A percentile compares a stretch with the other conserved stretches of the same genome.
These are phyloP conservation scores for Endomychus coccineus DNA, from an alignment of 2,888 invertebrate genomes.

Conservation along the genomic window DNA sequence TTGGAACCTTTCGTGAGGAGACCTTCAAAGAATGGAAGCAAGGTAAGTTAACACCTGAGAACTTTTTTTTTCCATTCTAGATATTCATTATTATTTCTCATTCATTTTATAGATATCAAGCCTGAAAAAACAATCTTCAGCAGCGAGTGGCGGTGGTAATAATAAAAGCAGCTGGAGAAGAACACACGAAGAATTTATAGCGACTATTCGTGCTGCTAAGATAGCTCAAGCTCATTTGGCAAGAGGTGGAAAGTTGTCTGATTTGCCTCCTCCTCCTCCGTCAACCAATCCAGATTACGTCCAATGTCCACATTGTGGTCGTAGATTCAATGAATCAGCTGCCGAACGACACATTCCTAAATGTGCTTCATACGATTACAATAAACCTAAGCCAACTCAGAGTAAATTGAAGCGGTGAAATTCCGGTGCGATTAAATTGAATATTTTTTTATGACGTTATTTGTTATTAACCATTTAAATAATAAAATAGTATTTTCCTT, in stretches of 20 bases:
- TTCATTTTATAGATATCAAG: too few relatives aligned
- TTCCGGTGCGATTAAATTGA: too few relatives aligned
- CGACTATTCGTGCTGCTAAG: slow-evolving; percentile 84
- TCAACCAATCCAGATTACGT: slow-evolving; percentile 86
- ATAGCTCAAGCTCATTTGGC: slow-evolving; percentile 71
- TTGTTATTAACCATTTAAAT: too few relatives aligned
- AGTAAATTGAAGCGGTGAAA: too few relatives aligned
- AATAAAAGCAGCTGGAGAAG: slow-evolving; percentile 81
- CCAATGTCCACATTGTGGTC: slow-evolving; percentile 79
- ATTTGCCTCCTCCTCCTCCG: slow-evolving; percentile 84
- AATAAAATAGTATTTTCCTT: too few relatives aligned
- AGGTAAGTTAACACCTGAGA: slow-evolving; percentile 7
- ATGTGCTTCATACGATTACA: slow-evolving; percentile 76
- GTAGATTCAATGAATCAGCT: slow-evolving; percentile 76
- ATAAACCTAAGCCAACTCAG: slow-evolving; percentile 45
- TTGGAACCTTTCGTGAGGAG: slow-evolving; percentile 66
- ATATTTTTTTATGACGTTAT: too few relatives aligned
- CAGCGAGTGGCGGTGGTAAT: too few relatives aligned
- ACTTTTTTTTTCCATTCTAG: background rate
- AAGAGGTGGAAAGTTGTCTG: slow-evolving; percentile 77
- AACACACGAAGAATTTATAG: slow-evolving; percentile 91
- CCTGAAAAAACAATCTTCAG: too few relatives aligned
- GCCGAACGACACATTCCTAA: slow-evolving; percentile 90
- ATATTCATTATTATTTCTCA: background rate
- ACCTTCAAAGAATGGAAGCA: slow-evolving; percentile 14